Percentiles rank a stretch among this genome's conserved stretches.
These are phyloP conservation scores for Trissolcus japonicus DNA, from an alignment of 2,888 invertebrate species.

Conservation along the genomic window DNA sequence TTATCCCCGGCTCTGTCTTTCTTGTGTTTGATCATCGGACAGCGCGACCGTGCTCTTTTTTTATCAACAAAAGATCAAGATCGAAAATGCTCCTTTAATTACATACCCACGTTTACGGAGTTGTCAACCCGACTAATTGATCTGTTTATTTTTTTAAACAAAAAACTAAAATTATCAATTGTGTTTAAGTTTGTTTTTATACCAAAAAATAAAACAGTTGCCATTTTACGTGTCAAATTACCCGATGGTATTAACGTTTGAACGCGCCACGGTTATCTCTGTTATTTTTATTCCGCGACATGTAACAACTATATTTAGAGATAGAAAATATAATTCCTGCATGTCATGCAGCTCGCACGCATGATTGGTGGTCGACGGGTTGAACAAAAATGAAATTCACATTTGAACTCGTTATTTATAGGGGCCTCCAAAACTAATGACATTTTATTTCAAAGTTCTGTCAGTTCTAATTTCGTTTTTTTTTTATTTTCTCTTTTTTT, in stretches of 20 bases:
- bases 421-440: conserved; percentile 13
- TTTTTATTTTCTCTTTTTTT: background rate
- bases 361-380: conserved; percentile 38
- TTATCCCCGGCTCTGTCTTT: conserved; percentile 27
- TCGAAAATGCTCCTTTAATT: background rate
- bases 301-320: conserved; percentile 22
- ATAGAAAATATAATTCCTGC: conserved; percentile 17
- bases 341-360: conserved; percentile 24
- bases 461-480: background rate
- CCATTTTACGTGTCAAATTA: too few species aligned
- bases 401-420: conserved; percentile 35
- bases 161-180: too few species aligned
- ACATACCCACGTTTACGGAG: background rate
- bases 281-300: conserved; percentile 15
- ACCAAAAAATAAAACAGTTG: too few species aligned
- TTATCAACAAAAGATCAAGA: background rate
- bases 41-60: conserved; percentile 8
- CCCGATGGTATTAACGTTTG: background rate
- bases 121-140: background rate
- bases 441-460: conserved; percentile 19
- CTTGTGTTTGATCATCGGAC: conserved; percentile 29
- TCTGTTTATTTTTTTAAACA: too few species aligned
- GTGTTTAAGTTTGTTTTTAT: too few species aligned
- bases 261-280: conserved; percentile 12
- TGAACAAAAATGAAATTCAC: conserved; percentile 37